A percentile compares a stretch with the other conserved stretches of the same genome.
Conservation (phyloP, 2,113 vertebrate genomes). For the Varanus komodoensis region DNA sequence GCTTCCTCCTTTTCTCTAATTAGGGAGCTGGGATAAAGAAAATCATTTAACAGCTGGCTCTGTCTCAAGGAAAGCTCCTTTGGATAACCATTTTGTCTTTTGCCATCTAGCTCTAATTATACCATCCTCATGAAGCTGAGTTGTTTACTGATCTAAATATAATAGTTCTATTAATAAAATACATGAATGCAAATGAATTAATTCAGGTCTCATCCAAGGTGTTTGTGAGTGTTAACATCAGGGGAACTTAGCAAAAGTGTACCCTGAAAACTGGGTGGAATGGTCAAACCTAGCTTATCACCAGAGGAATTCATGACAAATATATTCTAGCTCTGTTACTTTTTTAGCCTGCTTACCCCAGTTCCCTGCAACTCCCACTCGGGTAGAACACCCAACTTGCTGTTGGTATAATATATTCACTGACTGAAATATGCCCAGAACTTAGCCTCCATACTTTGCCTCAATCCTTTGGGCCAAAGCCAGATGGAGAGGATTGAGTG, state of each 20-base stretch:
- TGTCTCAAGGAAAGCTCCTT: slow-evolving; percentile 22
- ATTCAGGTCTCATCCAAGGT: background rate
- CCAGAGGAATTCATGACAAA: background rate
- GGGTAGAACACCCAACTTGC: background rate
- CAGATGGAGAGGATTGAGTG: no score
- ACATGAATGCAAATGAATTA: background rate
- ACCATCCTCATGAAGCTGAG: background rate
- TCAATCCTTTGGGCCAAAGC: no score
- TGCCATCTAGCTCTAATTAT: slow-evolving; percentile 4
- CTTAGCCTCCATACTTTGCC: no score
- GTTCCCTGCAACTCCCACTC: background rate
- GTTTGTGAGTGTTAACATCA: background rate
- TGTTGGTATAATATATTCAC: background rate
- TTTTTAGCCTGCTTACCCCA: background rate
- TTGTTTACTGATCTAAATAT: slow-evolving; percentile 7
- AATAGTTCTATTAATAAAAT: background rate
- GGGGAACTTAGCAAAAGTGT: background rate
- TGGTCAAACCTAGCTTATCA: background rate
- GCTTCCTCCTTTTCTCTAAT: slow-evolving; percentile 11
- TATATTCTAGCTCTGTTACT: background rate
- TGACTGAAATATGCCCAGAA: no score
- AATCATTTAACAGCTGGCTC: slow-evolving; percentile 14
- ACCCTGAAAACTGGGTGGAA: background rate
- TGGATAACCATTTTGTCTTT: slow-evolving; percentile 4
- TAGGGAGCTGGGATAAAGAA: background rate